Evolutionary conservation across 2,888 invertebrate genomes (phyloP), one percentile per base, ranked within the genome.

Genomic region (Pycnomerus fuliginosus): DNA sequence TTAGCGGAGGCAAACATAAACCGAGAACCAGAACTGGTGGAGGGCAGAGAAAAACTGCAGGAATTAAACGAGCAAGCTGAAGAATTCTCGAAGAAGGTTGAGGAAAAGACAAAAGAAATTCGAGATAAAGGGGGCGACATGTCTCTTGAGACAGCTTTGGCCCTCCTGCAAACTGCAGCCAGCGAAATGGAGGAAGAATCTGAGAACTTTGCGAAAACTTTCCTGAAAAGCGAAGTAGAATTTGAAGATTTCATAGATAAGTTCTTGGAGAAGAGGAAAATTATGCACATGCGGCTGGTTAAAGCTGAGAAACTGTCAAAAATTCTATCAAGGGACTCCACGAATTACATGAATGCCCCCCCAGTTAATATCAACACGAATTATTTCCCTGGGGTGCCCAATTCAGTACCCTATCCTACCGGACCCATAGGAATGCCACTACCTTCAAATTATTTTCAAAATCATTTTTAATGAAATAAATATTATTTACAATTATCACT

Each of bases 221-320:
- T 96, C 64, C 76, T 92, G 22, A 80, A 84, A 8, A 85, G 84
- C 4, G 82, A 82, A 65, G 70, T 75, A 1, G 82, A 85, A 37
- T 76, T 87, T 3, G 97, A 96, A 12, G 81, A 84, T 46, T 98
- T 96, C 67, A 73, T 96, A 2, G 88, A 90, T 46, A 82, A 88
- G 43, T 98, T 94, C 70, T 77, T 89, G 42, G 78, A 80, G 0
- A 79, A 81, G 48, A 80, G 97, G 29, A 84, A 84, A 60, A 65
- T 82, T 22, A 87, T 90, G 77, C 92, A 93, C 68, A 67, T 85
- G 50, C 79, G 94, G 33, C 85, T 90, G 66, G 85, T 96, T 7
- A 97, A 97, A 75, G 85, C 91, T 0, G 97, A 98, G 53, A 96
- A 97, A 75, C 85, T 98, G 84, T 77, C 82, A 31, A 90, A 90